A percentile compares a stretch with the other conserved stretches of the same genome.
These are phyloP conservation scores for Cyanistes caeruleus DNA, from an alignment of 2,113 vertebrate species.

Conservation along the genomic window DNA sequence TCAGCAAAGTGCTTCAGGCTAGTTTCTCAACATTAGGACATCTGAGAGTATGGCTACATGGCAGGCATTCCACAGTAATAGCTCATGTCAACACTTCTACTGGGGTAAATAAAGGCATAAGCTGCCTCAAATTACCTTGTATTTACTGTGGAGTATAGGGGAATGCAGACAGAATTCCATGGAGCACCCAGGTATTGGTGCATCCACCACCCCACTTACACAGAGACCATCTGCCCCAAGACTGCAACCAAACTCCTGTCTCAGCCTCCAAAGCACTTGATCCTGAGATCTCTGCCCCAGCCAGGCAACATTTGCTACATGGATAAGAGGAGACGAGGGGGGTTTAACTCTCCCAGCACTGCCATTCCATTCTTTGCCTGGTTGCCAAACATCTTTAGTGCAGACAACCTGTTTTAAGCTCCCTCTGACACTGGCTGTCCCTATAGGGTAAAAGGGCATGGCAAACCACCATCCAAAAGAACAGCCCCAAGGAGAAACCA, in stretches of 20 bases:
- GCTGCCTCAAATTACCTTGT: background rate
- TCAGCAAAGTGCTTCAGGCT: background rate
- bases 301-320: background rate
- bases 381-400: background rate
- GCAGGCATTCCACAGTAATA: background rate
- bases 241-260: background rate
- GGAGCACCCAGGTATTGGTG: background rate
- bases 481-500: background rate
- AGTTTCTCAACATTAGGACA: background rate
- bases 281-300: background rate
- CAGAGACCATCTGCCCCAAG: background rate
- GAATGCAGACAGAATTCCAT: background rate
- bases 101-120: slow-evolving; percentile 26
- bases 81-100: background rate
- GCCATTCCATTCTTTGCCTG: background rate
- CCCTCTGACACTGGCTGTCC: background rate
- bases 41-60: background rate
- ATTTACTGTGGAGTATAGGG: background rate
- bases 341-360: background rate
- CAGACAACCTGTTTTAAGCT: background rate
- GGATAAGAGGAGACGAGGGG: background rate
- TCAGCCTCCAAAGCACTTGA: background rate
- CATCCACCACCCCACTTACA: background rate
- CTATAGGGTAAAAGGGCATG: background rate
- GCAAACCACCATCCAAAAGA: background rate